Evolutionary conservation across 1,140 invertebrate species (phyloP), one percentile per base, ranked within the genome.

Genomic region (Drosophila parabipectinata): DNA sequence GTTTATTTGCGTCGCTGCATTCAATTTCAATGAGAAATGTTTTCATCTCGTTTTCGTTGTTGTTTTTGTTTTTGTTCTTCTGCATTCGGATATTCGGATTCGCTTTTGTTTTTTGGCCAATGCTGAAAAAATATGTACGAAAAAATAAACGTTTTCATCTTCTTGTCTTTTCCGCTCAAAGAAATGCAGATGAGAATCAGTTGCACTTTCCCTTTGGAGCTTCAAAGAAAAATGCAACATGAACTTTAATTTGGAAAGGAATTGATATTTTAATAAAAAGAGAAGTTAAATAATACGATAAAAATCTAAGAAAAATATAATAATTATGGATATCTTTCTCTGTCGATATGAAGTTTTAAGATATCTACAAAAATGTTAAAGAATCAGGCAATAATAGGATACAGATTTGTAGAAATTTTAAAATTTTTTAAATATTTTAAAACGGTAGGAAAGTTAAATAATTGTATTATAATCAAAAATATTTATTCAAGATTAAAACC

Each of bases 1-100:
- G 73, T 81, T 85, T 87, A 87, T 84, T 87, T 84, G 77, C 72
- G 81, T 83, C 77, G 57, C 62, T 80, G 73, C 77, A 81, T 77
- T 87, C 77, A 87, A 77, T 87, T 79, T 63, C 74, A 78, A 87
- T 75, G 61, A 75, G 72, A 75, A 67, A 75, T 69, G 51, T 69
- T 74, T 67, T 74, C 59, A 74, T 74, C 71, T 63, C 57, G 58
- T 77, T 85, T 78, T 76, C 72, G 41, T 69, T 69, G 53, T 48
- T 61, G 51, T 62, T 58, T 41, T 67, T 74, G 34, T 56, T 74
- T 39, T 51, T 47, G 37, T 66, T 78, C 47, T 63, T 66, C 75
- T 61, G 71, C 77, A 74, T 58, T 73, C 21, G 0, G 21, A 21
- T 21, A 21, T 18, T 18, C 61, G 62, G 58, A 64, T 68, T 80